These are phyloP conservation scores for Bostrychus sinensis DNA, from an alignment of 2,113 vertebrate genomes.

Conservation along the genomic window DNA sequence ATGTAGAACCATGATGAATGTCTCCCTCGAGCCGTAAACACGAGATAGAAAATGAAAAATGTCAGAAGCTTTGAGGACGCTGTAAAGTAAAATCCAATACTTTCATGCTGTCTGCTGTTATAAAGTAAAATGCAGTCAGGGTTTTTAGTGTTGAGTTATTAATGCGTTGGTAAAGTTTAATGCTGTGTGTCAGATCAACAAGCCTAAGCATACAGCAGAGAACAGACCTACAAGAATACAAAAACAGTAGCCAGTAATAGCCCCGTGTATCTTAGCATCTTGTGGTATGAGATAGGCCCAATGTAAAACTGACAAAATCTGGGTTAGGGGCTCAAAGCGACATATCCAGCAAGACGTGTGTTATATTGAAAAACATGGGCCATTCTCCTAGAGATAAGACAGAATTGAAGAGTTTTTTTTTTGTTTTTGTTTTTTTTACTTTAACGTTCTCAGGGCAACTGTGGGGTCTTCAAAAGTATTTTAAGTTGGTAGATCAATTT, in stretches of 20 bases:
- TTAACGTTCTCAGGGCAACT: no score
- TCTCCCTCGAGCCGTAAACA: slow-evolving; percentile 17
- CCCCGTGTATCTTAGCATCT: slow-evolving; percentile 9
- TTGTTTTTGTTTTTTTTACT: no score
- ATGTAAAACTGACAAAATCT: no score
- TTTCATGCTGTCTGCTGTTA: neutral
- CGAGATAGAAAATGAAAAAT: neutral
- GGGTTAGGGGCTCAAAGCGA: no score
- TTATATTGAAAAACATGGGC: no score
- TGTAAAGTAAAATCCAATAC: neutral
- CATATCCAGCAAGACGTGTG: no score
- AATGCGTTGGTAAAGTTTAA: neutral
- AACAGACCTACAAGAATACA: slow-evolving; percentile 16
- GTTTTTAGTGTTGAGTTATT: neutral
- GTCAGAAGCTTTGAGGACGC: neutral
- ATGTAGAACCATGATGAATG: slow-evolving; percentile 19
- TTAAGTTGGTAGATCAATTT: no score
- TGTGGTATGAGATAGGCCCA: slow-evolving; percentile 21
- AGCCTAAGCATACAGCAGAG: neutral
- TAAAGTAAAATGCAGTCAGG: neutral
- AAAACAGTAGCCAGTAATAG: no score
- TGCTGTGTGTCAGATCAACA: slow-evolving; percentile 4
- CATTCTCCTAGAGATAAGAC: no score
- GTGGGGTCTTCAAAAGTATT: no score
- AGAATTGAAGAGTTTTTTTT: no score